Conservation (phyloP, 2,888 invertebrate genomes). For the Chirona hameri region DNA sequence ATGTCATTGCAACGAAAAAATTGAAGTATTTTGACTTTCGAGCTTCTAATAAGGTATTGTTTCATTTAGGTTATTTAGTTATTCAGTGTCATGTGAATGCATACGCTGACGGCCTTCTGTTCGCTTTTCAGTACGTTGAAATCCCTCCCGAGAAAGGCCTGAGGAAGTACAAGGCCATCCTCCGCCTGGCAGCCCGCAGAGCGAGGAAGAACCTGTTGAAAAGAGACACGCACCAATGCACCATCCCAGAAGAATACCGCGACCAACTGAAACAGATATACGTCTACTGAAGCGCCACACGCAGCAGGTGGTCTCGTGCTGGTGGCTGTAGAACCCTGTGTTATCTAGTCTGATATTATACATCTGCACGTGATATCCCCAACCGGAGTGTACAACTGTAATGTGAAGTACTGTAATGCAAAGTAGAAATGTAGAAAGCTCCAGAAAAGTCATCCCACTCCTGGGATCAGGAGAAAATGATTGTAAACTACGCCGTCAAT, state of each 20-base stretch:
- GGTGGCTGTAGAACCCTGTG: too few species aligned
- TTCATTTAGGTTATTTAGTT: not conserved
- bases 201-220: not conserved
- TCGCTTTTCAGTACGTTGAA: not conserved
- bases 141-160: not conserved
- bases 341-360: too few species aligned
- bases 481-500: too few species aligned
- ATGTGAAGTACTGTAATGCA: too few species aligned
- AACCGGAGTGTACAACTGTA: too few species aligned
- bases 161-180: not conserved
- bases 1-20: not conserved
- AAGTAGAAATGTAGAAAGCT: too few species aligned
- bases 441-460: too few species aligned
- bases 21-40: not conserved
- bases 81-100: not conserved
- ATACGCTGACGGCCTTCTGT: not conserved
- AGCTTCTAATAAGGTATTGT: not conserved
- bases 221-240: not conserved
- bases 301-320: too few species aligned
- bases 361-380: too few species aligned
- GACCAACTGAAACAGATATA: not conserved
- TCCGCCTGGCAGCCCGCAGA: not conserved
- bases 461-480: too few species aligned
- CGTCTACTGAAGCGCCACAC: not conserved
- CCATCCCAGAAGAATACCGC: not conserved